A percentile compares a stretch with the other conserved stretches of the same genome.
Evolutionary conservation across 2,113 vertebrate genomes (phyloP).

Genomic region (Nothocercus nigrocapillus): DNA sequence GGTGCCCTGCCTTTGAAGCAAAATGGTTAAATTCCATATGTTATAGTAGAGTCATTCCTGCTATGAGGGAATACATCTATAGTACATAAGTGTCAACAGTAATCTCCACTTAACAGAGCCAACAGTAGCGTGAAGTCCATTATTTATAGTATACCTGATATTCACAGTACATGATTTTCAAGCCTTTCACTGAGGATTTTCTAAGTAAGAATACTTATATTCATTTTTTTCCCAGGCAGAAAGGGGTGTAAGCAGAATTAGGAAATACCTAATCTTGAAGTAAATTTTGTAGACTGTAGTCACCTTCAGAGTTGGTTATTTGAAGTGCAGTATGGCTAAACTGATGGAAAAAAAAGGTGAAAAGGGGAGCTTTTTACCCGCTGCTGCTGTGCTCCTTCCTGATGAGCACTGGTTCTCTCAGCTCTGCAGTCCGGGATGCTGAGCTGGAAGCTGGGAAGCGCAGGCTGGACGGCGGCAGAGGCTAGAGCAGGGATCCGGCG

Average conservation of each 20-base stretch:
- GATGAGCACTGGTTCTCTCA: neutral
- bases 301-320: neutral
- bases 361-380: neutral
- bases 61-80: neutral
- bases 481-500: too few relatives aligned
- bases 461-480: neutral
- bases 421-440: neutral
- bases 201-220: neutral
- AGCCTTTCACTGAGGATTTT: neutral
- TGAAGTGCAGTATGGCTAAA: neutral
- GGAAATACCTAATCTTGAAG: neutral
- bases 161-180: neutral
- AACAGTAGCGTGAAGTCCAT: neutral
- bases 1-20: neutral
- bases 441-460: neutral
- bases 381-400: neutral
- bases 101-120: neutral
- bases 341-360: neutral
- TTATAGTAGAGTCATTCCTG: conserved; percentile 22
- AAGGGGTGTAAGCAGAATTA: neutral
- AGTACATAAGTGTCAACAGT: neutral
- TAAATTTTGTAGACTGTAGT: neutral
- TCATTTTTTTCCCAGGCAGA: neutral
- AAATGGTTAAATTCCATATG: neutral
- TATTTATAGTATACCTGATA: neutral